Evolutionary conservation across 1,140 invertebrate species (phyloP), one percentile per base, ranked within the genome.

Genomic region (Drosophila parvula): DNA sequence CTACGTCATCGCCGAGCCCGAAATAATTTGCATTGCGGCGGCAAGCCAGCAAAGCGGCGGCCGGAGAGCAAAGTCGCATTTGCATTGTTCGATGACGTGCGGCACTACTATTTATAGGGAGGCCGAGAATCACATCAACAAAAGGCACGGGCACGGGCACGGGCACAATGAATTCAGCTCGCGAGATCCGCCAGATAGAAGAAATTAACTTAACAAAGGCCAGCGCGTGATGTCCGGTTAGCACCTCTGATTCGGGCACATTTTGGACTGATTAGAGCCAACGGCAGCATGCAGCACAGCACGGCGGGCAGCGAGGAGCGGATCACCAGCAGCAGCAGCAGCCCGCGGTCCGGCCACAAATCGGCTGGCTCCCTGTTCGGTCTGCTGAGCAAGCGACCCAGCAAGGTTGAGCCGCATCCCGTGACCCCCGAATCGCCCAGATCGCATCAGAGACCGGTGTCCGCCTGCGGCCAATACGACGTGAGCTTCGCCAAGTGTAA

Each of bases 301-400:
- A 59, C 27, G 8, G 47, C 67, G 27, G 85, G 71, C 50, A 90
- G 90, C 59, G 90, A 91, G 41, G 90, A 91, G 56, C 81, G 90
- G 30, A 90, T 91, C 8, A 77, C 79, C 11, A 85, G 77, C 64
- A 64, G 76, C n/a, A 74, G 67, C 10, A 80, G 74, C 67, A 91
- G 90, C 43, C 89, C 89, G 9, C 67, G 90, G 1, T 75, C 82
- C 5, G 65, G 76, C 5, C 73, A 79, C 32, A 91, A 91, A 41
- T 48, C 81, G 18, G 70, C 76, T 11, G 71, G 74, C 27, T 70
- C 81, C 1, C 59, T 91, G 1, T 91, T 92, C 16, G 91, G 91
- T 0, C 56, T 92, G 44, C 47, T 91, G 36, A 84, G 64, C 59
- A 91, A 91, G 48, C 85, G 82, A 5, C 83, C 84, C 0, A 90